phyloP scores from a whole-genome alignment of 2,113 vertebrate species.

The Pipra filicauda region DNA sequence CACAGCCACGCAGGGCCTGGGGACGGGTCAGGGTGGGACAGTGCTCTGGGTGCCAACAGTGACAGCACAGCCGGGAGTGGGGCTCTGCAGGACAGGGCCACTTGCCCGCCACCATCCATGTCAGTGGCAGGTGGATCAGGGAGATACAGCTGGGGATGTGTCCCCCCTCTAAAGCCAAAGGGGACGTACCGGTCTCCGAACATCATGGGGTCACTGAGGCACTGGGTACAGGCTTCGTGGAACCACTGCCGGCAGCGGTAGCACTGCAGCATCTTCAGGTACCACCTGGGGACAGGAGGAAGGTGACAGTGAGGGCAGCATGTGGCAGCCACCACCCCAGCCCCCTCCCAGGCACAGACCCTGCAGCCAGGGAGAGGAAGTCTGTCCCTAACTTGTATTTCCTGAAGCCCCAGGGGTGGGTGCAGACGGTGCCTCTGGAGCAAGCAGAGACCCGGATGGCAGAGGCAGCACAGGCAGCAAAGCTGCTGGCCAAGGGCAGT shows the following conservation, averaged over 20 bases:
- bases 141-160: accelerated
- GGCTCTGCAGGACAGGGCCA: not conserved
- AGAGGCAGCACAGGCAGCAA: not conserved
- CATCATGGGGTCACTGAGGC: slow-evolving; percentile 92
- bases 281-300: slow-evolving; percentile 80
- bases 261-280: slow-evolving; percentile 97
- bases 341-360: accelerated
- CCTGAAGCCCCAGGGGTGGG: not conserved
- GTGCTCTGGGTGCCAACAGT: accelerated
- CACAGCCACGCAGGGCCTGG: accelerated
- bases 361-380: not conserved
- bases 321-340: accelerated
- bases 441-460: accelerated
- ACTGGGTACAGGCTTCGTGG: slow-evolving; percentile 96
- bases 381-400: accelerated
- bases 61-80: not conserved
- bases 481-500: accelerated
- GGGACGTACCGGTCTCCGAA: slow-evolving; percentile 88
- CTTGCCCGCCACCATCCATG: accelerated
- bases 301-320: accelerated
- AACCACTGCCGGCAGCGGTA: slow-evolving; percentile 94
- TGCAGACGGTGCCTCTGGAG: not conserved
- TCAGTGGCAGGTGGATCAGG: accelerated
- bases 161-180: accelerated
- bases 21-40: accelerated